Percentiles rank a stretch among this genome's conserved stretches.
Conservation (phyloP, 2,888 invertebrate genomes). For the Prosopocoilus inquinatus region DNA sequence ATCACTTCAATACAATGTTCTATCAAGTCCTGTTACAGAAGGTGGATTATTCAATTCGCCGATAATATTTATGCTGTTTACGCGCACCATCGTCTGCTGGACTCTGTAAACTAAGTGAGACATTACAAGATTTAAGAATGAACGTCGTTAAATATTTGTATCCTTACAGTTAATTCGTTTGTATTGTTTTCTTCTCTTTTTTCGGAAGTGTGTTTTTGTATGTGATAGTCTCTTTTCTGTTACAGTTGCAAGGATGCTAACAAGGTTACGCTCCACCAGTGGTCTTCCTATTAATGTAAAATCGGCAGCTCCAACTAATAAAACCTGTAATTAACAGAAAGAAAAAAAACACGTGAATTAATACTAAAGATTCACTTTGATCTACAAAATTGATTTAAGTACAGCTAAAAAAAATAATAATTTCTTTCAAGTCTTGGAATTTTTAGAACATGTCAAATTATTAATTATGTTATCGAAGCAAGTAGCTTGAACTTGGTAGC, state of each 20-base stretch:
- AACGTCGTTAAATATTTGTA: constrained; percentile 11
- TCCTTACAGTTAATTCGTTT: constrained; percentile 69
- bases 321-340: constrained; percentile 49
- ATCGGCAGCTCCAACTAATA: constrained; percentile 74
- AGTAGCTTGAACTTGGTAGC: too few relatives aligned
- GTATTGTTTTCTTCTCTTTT: constrained; percentile 75
- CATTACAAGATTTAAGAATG: constrained; percentile 13
- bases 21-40: constrained; percentile 38
- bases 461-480: too few relatives aligned
- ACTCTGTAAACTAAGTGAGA: constrained; percentile 57
- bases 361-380: not conserved
- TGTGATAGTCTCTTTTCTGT: constrained; percentile 82
- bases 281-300: constrained; percentile 83
- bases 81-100: constrained; percentile 72
- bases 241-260: constrained; percentile 75
- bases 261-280: constrained; percentile 69
- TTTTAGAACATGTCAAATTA: too few relatives aligned
- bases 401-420: too few relatives aligned
- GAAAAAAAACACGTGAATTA: not conserved
- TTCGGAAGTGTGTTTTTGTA: constrained; percentile 73
- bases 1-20: too few relatives aligned
- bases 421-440: too few relatives aligned
- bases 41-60: constrained; percentile 46
- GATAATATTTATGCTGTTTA: constrained; percentile 67
- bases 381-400: not conserved